phyloP scores from a whole-genome alignment of 2,888 invertebrate species.

The Desoria tigrina region DNA sequence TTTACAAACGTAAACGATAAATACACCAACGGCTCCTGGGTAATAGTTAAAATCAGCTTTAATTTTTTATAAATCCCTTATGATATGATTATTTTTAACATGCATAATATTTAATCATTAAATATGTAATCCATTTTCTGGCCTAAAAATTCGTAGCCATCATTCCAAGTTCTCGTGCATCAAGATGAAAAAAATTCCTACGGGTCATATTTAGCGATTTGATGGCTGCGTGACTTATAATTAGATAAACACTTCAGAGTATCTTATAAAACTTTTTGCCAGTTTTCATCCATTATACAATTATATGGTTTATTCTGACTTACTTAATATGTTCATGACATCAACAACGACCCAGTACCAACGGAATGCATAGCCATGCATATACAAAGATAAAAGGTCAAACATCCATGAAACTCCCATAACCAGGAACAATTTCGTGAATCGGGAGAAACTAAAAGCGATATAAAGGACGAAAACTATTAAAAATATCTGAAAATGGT shows the following conservation, averaged over 20 bases:
- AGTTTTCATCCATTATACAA: no score
- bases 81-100: no score
- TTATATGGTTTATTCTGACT: no score
- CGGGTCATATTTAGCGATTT: no score
- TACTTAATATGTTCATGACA: constrained; percentile 42
- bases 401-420: constrained; percentile 47
- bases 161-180: no score
- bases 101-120: no score
- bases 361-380: constrained; percentile 20
- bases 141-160: no score
- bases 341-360: constrained; percentile 46
- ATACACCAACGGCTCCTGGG: constrained; percentile 46
- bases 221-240: no score
- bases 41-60: background rate
- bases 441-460: constrained; percentile 36
- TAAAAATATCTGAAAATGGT: background rate
- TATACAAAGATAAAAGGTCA: constrained; percentile 39
- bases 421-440: constrained; percentile 42
- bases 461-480: constrained; percentile 3
- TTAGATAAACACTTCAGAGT: no score
- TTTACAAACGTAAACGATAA: constrained; percentile 52
- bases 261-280: no score
- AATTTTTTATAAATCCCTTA: background rate
- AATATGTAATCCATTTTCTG: no score
- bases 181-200: no score